Evolutionary conservation across 2,888 invertebrate species (phyloP), one percentile per base, ranked within the genome.

Genomic region (Scelioninae gen. 1): DNA sequence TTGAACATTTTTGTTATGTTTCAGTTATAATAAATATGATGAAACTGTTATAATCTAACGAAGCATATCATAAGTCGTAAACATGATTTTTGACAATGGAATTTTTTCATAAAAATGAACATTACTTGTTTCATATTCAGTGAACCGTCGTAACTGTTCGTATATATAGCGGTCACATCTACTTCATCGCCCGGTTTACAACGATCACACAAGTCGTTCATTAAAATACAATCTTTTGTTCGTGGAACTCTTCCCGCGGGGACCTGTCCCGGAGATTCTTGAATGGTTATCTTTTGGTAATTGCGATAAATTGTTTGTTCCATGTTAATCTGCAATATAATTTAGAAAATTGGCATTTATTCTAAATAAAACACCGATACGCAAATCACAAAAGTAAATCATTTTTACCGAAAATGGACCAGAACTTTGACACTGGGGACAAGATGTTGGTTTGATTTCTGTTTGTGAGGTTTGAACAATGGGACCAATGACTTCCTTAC

Each of bases 101-200:
- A 2, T 23, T 23, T 23, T 23, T 23, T 23, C 23, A 23, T 4
- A 23, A 1, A 23, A 23, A 23, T 23, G 23, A 23, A 4, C 23
- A 23, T 63, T 87, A 97, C 96, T 89, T 96, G 95, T 89, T 97
- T 97, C 31, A 97, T 97, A 91, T 99, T 99, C 16, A 99, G 93
- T 0, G 99, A 98, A 0, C 99, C 98, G 90, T 99, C 99, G 90
- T 99, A 99, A 91, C 96, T 99, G 91, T 99, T 99, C 0, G 98
- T 98, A 91, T 99, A 99, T 68, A 99, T 96, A 3, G 99, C 99
- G 0, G 97, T 97, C 2, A 98, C 93, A 88, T 98, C 99, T 29
- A 99, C 96, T 93, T 99, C 99, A 91, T 99, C 99, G 0, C 99
- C 99, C 0, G 99, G 99, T 92, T 99, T 99, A 93, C 98, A 99